Conservation (phyloP, 2,113 vertebrate species). For the Carollia perspicillata region DNA sequence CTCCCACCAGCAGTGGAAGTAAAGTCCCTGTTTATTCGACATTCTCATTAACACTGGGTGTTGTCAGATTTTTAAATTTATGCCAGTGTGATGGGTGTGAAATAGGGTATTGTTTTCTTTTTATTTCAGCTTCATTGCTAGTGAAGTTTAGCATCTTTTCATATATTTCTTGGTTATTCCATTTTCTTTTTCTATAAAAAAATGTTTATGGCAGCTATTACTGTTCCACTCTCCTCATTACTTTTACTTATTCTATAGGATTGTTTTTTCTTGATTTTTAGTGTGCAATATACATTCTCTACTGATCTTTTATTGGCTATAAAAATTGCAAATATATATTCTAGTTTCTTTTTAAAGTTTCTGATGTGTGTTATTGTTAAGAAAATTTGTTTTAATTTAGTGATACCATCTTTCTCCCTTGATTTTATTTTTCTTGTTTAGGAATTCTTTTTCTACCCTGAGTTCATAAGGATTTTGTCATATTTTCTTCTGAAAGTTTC, state of each 20-base stretch:
- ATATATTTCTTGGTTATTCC: slow-evolving; percentile 2
- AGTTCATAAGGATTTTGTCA: neutral
- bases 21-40: neutral
- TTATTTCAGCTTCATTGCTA: neutral
- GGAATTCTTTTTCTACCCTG: neutral
- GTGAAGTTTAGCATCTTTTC: slow-evolving; percentile 6
- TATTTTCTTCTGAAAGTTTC: slow-evolving; percentile 36
- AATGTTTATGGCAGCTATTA: too few relatives aligned
- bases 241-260: neutral
- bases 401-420: neutral
- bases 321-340: neutral
- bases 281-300: neutral
- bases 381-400: neutral
- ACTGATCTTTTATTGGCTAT: neutral
- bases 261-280: slow-evolving; percentile 23
- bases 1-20: neutral
- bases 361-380: slow-evolving; percentile 4
- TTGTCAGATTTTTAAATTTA: slow-evolving; percentile 23
- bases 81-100: neutral
- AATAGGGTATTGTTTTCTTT: slow-evolving; percentile 7
- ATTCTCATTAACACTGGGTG: neutral
- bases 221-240: neutral
- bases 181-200: neutral
- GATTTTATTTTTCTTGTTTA: slow-evolving; percentile 32
- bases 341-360: neutral